Base-by-base conservation (phyloP, 2,888 invertebrate species). In the Cerastis rubricosa region DNA sequence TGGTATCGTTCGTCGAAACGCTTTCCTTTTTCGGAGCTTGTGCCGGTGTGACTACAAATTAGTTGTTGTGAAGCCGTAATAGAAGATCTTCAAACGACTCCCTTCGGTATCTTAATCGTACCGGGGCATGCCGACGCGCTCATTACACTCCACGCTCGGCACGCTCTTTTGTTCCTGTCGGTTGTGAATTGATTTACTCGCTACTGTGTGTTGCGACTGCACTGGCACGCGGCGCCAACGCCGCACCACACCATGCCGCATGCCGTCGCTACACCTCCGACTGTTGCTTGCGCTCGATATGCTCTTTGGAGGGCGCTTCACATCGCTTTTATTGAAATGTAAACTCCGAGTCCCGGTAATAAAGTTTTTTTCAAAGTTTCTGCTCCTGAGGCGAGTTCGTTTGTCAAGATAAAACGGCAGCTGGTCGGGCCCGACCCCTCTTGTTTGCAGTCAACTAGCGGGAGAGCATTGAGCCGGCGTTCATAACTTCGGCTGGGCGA, bases 121-220 rank as follows among this genome's bases (percentile, higher is more conserved):
- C 87, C 88, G 89, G 82, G 88, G 87, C 88, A 82, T 85, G 83
- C 80, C 89, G 90, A 85, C 84, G 86, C 89, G 87, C 91, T 92
- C 91, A 92, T 92, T 92, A 92, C 90, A 89, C 86, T 86, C 88
- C 88, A 76, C 88, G 82, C 84, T 85, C 88, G 85, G 87, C 87
- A 87, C 89, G 89, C 90, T 91, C 91, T 91, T 94, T 94, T 95
- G 93, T 94, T 93, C 91, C 89, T 85, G 89, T 88, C 88, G 88
- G 85, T 89, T 90, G 88, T 91, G 92, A 94, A 95, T 95, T 95
- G 95, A 95, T 95, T 96, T 94, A 94, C 92, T 91, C 89, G 86
- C 93, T 89, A 95, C 95, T 96, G 94, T 95, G 93, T 94, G 91
- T 91, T 88, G 87, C 72, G 83, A 81, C 86, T 82, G 74, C 80